Evolutionary conservation across 2,888 invertebrate genomes (phyloP), one percentile per base, ranked within the genome.

Genomic region (Melieria crassipennis): DNA sequence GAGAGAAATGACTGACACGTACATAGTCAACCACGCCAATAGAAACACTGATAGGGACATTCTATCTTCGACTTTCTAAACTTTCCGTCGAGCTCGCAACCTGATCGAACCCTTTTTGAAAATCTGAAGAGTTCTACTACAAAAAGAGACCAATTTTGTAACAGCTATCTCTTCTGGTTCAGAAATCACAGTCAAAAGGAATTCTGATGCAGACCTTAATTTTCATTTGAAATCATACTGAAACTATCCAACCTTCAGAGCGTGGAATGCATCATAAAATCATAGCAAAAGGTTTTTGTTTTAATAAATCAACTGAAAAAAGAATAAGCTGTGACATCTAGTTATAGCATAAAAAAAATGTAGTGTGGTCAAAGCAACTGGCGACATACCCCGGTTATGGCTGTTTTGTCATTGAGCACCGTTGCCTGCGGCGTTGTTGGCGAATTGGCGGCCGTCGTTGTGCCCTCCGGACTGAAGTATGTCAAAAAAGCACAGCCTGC

Each of bases 401-500:
- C 97, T 90, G 97, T 94, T 91, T 98, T 97, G 89, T 98, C 98
- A 91, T 98, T 98, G 86, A 98, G 93, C 62, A 82, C 79, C 73
- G 83, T 75, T 69, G 79, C 77, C 76, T 78, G 81, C 62, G 82
- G 75, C 86, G 94, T 92, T 88, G 93, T 91, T 90, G 97, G 96
- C 87, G 97, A 82, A 75, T 79, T 79, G 65, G 82, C 84, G 75
- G 84, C 83, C 73, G 84, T 81, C 73, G 82, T 80, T 67, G 97
- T 97, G 89, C 96, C 96, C 88, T 98, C 98, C 87, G 97, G 94
- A 88, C 92, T 94, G 90, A 96, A 97, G 91, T 97, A 98, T 85
- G 98, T 98, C 89, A 99, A 92, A 90, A 98, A 98, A 87, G 98
- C 98, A 91, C 98, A 98, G 89, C 97, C 97, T 97, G 58, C 4